phyloP scores from a whole-genome alignment of 2,888 invertebrate species.

The Netelia inedita region DNA sequence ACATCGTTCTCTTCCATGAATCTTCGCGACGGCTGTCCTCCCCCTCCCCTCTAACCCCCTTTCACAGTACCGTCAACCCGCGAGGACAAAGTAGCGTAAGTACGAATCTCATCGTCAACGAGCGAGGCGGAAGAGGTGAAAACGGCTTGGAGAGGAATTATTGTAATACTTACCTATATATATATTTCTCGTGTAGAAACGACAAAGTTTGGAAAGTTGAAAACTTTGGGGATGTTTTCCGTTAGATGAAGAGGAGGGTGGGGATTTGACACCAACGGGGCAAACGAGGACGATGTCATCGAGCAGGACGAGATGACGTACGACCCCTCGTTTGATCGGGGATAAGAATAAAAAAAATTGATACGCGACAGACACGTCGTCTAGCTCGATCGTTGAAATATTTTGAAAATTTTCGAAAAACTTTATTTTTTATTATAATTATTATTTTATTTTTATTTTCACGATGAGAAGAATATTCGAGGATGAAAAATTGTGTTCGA shows the following conservation, averaged over 20 bases:
- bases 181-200: background rate
- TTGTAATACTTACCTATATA: background rate
- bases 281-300: constrained; percentile 29
- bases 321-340: background rate
- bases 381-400: constrained; percentile 4
- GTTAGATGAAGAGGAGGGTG: constrained; percentile 3
- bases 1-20: constrained; percentile 73
- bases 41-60: background rate
- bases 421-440: background rate
- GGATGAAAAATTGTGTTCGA: too few species aligned
- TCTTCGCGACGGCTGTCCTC: constrained; percentile 68
- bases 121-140: constrained; percentile 10
- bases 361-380: constrained; percentile 8
- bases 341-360: background rate
- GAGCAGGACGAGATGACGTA: constrained; percentile 28
- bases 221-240: constrained; percentile 57
- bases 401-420: background rate
- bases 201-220: constrained; percentile 53
- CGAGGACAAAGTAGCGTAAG: constrained; percentile 38
- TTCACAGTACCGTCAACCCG: background rate
- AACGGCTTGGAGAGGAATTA: constrained; percentile 5
- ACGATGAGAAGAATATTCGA: background rate
- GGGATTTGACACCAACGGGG: constrained; percentile 28
- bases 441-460: too few species aligned
- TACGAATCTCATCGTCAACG: constrained; percentile 36